Conservation (phyloP, 2,113 vertebrate genomes). For the Crotalus tigris region DNA sequence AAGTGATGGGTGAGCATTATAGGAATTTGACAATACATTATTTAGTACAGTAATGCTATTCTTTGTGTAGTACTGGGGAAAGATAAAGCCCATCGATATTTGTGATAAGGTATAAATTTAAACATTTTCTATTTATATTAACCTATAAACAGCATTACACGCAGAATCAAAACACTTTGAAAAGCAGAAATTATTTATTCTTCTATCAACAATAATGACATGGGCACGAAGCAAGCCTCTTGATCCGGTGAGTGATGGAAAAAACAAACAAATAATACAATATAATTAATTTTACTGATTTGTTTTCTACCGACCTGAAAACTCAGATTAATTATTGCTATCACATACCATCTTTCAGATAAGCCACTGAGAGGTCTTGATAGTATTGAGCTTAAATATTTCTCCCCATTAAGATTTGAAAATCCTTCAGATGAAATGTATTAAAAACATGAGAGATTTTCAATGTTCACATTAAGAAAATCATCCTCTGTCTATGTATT, state of each 20-base stretch:
- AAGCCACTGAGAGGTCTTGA: neutral
- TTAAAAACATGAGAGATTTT: neutral
- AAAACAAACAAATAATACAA: neutral
- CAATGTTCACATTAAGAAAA: neutral
- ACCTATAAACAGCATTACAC: conserved; percentile 74
- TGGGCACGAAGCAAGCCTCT: conserved; percentile 81
- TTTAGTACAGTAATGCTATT: neutral
- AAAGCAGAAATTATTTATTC: conserved; percentile 82
- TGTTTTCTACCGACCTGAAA: neutral
- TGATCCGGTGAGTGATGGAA: conserved; percentile 75
- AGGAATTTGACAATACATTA: neutral
- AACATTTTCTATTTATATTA: neutral
- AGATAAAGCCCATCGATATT: neutral
- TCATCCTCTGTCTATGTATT: neutral
- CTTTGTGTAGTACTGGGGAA: neutral
- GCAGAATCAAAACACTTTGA: conserved; percentile 69
- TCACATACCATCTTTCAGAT: neutral
- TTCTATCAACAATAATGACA: conserved; percentile 90
- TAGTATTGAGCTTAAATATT: neutral
- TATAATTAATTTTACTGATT: neutral
- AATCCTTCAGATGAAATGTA: neutral
- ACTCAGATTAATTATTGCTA: neutral
- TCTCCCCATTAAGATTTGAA: neutral
- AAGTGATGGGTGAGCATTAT: neutral
- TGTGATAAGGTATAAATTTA: neutral